Conservation (phyloP, 1,140 invertebrate genomes). For the Metaphire vulgaris region DNA sequence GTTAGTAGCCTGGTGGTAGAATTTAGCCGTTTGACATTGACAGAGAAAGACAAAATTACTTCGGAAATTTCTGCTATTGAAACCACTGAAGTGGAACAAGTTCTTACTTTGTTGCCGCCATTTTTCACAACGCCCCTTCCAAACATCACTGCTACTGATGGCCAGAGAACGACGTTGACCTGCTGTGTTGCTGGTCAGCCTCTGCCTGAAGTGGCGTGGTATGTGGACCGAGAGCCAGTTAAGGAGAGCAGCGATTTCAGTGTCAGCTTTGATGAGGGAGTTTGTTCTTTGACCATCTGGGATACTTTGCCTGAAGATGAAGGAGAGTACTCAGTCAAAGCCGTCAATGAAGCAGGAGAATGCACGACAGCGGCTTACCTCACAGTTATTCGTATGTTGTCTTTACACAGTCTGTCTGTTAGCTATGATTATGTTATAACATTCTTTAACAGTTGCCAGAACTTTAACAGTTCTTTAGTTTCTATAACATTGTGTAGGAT, state of each 20-base stretch:
- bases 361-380: constrained; percentile 63
- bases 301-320: constrained; percentile 69
- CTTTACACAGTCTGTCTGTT: too few species aligned
- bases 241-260: constrained; percentile 47
- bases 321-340: constrained; percentile 13
- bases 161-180: constrained; percentile 43
- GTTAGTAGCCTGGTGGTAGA: too few species aligned
- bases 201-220: constrained; percentile 49
- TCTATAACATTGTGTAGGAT: too few species aligned
- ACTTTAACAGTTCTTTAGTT: too few species aligned
- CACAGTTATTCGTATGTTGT: constrained; percentile 52
- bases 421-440: too few species aligned
- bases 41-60: too few species aligned
- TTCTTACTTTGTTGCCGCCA: constrained; percentile 35
- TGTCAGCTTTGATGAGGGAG: constrained; percentile 50
- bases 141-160: constrained; percentile 46
- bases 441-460: too few species aligned
- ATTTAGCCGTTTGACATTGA: too few species aligned
- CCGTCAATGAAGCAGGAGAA: constrained; percentile 43
- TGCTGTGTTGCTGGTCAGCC: constrained; percentile 50
- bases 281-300: constrained; percentile 58
- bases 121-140: constrained; percentile 48
- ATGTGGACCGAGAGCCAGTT: constrained; percentile 44
- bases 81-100: not conserved
- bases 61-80: too few species aligned